These are phyloP conservation scores for Temnothorax nylanderi DNA, from an alignment of 1,140 invertebrate species.

Conservation along the genomic window DNA sequence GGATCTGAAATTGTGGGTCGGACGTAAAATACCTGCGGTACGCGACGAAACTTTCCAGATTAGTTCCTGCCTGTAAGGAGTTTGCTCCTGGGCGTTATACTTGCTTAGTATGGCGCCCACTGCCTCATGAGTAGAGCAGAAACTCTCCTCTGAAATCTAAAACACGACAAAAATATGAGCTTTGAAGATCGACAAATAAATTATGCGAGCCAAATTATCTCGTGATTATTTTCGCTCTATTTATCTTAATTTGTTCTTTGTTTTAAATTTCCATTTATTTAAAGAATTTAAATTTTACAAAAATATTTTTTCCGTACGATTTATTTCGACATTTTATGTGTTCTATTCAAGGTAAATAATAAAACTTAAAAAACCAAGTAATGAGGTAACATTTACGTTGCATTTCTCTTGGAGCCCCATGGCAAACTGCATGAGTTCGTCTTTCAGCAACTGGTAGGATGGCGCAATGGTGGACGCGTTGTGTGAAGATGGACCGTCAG, in stretches of 20 bases:
- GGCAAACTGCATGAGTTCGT: slow-evolving; percentile 86
- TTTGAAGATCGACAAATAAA: slow-evolving; percentile 56
- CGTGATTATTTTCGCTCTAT: not conserved
- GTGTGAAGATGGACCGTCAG: slow-evolving; percentile 70
- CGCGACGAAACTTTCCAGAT: slow-evolving; percentile 90
- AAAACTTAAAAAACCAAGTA: not conserved
- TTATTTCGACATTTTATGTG: slow-evolving; percentile 24
- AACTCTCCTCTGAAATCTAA: slow-evolving; percentile 89
- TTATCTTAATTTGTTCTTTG: not conserved
- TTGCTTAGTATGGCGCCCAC: slow-evolving; percentile 88
- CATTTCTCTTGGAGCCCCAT: slow-evolving; percentile 87
- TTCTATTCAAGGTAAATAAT: not conserved
- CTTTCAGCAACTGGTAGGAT: slow-evolving; percentile 82
- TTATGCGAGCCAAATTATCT: not conserved
- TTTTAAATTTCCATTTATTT: not conserved
- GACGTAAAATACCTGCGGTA: slow-evolving; percentile 89
- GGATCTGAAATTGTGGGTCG: slow-evolving; percentile 90
- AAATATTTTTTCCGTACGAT: not conserved
- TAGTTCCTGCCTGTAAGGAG: slow-evolving; percentile 90
- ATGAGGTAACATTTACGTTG: slow-evolving; percentile 84
- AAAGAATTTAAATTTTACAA: not conserved
- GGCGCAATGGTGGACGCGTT: slow-evolving; percentile 63
- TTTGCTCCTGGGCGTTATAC: slow-evolving; percentile 90
- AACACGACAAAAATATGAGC: slow-evolving; percentile 67
- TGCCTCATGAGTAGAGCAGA: slow-evolving; percentile 87